Base-by-base conservation (phyloP, 2,113 vertebrate genomes). In the Scolopax mira region DNA sequence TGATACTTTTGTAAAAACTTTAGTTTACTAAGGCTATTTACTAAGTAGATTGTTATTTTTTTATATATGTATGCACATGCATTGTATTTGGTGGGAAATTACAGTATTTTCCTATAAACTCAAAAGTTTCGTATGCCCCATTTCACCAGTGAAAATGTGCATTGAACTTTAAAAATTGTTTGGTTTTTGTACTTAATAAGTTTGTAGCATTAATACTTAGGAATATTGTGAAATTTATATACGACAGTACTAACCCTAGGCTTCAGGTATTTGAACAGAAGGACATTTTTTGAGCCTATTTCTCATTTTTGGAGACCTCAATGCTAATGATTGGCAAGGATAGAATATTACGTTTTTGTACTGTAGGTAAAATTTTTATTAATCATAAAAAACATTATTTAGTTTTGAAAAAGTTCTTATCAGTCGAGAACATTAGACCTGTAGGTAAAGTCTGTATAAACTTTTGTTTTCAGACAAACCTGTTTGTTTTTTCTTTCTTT, bases 381-480 rank as follows among this genome's bases (percentile, higher is more conserved):
- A 69, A 28, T 62, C 3, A 1, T 28, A 86, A 65, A 23, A 30
- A 13, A 8, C 8, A 17, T n/a, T 25, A 5, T 0, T 0, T 0
- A 58, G 37, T 72, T 75, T 49, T 30, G 15, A 49, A 48, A 64
- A 85, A 85, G 70, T 90, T 92, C 23, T 1, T 66, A 35, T 51
- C 2, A 10, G 5, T 83, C 0, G 3, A 10, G 44, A 79, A 22
- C 31, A 3, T 39, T 54, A 41, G 19, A n/a, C 44, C 6, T 80
- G 10, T 51, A n/a, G 22, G 23, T 78, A 52, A 28, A 83, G 74
- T 46, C 11, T 69, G 5, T 64, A 3, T 33, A 3, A 69, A 51
- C 23, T 11, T 79, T 44, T 77, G 37, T 83, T 95, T 80, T 91
- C 58, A 92, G 70, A 83, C 54, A 87, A 94, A 95, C 39, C 27